Conservation (phyloP, 2,888 invertebrate species). For the Tetranychus piercei region DNA sequence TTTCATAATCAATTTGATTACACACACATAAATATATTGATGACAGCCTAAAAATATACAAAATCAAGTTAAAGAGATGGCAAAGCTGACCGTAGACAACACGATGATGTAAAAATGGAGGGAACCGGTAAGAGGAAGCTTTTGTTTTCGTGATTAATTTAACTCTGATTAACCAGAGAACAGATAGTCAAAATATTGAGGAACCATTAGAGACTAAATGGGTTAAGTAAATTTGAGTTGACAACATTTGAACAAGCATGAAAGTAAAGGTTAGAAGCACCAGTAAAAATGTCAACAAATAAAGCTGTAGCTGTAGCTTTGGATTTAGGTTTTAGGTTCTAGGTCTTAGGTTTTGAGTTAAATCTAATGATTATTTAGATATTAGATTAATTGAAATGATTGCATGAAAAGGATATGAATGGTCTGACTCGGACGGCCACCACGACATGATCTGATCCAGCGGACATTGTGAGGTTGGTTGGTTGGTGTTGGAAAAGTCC, state of each 20-base stretch:
- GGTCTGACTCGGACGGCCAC: slow-evolving; percentile 41
- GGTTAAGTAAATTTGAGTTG: neutral
- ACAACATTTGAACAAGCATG: neutral
- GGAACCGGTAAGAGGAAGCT: neutral
- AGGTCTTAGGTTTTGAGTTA: neutral
- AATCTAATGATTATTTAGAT: neutral
- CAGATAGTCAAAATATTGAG: neutral
- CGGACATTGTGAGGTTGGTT: slow-evolving; percentile 5
- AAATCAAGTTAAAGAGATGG: too few species aligned
- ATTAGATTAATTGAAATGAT: neutral
- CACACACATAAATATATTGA: neutral
- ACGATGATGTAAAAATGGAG: neutral
- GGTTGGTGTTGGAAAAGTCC: neutral
- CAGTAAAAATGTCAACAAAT: too few species aligned
- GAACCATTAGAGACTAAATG: neutral
- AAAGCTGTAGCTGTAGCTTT: too few species aligned
- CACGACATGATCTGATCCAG: slow-evolving; percentile 36
- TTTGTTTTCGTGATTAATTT: neutral
- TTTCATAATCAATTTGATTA: neutral
- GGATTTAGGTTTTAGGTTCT: neutral
- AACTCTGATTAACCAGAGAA: neutral
- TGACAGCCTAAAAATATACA: neutral
- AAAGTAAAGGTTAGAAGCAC: neutral
- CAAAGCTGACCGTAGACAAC: too few species aligned
- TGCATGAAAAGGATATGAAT: slow-evolving; percentile 33